phyloP scores from a whole-genome alignment of 2,797 vertebrate species.

The Characodon lateralis region DNA sequence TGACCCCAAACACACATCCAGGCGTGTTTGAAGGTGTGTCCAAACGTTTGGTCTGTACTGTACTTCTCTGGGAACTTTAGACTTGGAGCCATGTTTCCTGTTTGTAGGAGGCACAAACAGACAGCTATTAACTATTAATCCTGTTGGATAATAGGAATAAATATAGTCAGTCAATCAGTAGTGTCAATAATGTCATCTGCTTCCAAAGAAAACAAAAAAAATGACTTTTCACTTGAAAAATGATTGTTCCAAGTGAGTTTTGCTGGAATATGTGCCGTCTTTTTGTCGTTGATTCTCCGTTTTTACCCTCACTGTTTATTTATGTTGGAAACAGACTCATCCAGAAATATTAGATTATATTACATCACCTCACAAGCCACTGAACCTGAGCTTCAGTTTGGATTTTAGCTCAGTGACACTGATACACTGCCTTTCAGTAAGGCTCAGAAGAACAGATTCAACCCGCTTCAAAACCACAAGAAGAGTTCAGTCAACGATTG shows the following conservation, averaged over 20 bases:
- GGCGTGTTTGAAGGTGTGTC: too few species aligned
- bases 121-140: not conserved
- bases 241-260: not conserved
- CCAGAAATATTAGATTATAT: not conserved
- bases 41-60: too few species aligned
- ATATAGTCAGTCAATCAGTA: not conserved
- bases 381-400: not conserved
- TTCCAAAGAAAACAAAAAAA: not conserved
- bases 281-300: not conserved
- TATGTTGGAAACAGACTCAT: slow-evolving; percentile 1
- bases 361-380: not conserved
- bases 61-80: too few species aligned
- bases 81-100: not conserved
- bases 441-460: slow-evolving; percentile 27
- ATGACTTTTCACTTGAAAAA: not conserved
- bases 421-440: slow-evolving; percentile 50
- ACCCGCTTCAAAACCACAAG: slow-evolving; percentile 46
- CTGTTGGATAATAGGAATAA: not conserved
- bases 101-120: not conserved
- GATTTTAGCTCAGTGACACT: slow-evolving; percentile 16
- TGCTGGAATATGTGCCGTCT: too few species aligned
- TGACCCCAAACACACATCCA: too few species aligned
- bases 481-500: slow-evolving; percentile 29
- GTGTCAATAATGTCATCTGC: not conserved
- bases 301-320: slow-evolving; percentile 2